Base-by-base conservation (phyloP, 1,140 invertebrate species). In the Philaenus spumarius region DNA sequence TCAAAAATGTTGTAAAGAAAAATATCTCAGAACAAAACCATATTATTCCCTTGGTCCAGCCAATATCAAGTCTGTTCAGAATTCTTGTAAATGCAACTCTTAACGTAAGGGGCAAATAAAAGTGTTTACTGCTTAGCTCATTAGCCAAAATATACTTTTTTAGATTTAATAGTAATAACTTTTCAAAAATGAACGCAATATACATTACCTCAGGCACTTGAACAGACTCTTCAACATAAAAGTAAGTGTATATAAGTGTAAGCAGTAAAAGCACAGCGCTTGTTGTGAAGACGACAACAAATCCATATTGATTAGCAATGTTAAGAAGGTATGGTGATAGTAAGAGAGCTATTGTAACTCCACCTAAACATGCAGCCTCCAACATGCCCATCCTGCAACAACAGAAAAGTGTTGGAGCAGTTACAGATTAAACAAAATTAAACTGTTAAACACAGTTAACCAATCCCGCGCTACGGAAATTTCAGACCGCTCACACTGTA, bases 361-460 rank as follows among this genome's bases (percentile, higher is more conserved):
- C 84, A 22, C 74, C 64, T 23, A 77, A 78, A n/a, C 84, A 69
- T 0, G 74, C 66, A 9, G 76, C 76, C 66, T 85, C 79, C 62
- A 85, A 69, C 40, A 80, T 73, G 40, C 81, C 82, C 74, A 87
- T 78, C 62, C 80, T 82, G 63, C 24, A 73, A 72, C n/a, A n/a
- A n/a, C n/a, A n/a, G 37, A 54, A 61, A 58, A 62, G 34, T 59
- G 51, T 34, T 24, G 48, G 26, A 20, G 61, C n/a, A 57, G 30
- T 17, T 63, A 47, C 15, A 63, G 20, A n/a, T 53, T 23, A 20
- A 50, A 57, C 20, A 63, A 39, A 14, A 43, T 42, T 17, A 40
- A 59, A 6, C 37, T 60, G 14, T 46, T 53, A 12, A 35, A 48
- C 26, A 62, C 7, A 9, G n/a, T 9, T n/a, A n/a, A n/a, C n/a